Evolutionary conservation across 2,797 vertebrate genomes (phyloP).

Genomic region (Selene dorsalis): DNA sequence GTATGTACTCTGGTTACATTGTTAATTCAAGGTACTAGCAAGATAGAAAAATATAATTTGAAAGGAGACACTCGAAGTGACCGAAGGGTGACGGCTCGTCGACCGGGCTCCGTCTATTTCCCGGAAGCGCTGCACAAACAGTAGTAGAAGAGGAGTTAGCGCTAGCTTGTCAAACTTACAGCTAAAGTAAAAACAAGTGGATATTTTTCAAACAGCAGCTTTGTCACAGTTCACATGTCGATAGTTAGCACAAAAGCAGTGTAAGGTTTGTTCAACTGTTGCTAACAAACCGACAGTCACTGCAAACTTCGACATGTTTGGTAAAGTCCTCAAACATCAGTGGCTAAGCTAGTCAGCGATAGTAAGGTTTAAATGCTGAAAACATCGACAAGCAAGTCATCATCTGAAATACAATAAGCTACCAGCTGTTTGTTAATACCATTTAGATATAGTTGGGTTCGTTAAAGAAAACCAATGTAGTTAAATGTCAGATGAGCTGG

Average conservation of each 20-base stretch:
- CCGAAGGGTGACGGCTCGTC: neutral
- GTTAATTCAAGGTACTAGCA: neutral
- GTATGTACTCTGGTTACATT: slow-evolving; percentile 75
- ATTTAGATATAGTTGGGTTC: neutral
- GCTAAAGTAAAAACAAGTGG: neutral
- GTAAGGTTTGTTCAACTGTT: neutral
- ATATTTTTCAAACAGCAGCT: neutral
- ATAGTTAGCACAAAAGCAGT: neutral
- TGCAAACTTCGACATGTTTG: neutral
- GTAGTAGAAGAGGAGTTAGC: slow-evolving; percentile 39
- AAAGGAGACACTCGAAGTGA: neutral
- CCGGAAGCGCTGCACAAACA: slow-evolving; percentile 55
- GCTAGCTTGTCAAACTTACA: slow-evolving; percentile 45
- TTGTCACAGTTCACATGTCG: accelerated
- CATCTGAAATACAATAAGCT: too few relatives aligned
- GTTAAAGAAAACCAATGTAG: neutral
- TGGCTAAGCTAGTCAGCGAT: slow-evolving; percentile 8
- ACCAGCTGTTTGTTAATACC: neutral
- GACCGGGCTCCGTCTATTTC: slow-evolving; percentile 68
- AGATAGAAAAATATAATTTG: neutral
- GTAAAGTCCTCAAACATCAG: slow-evolving; percentile 15
- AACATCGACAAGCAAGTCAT: neutral
- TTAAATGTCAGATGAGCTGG: slow-evolving; percentile 16
- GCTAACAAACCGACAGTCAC: neutral
- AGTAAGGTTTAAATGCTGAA: neutral